Conservation (phyloP, 1,140 invertebrate species). For the Teleogryllus occipitalis region DNA sequence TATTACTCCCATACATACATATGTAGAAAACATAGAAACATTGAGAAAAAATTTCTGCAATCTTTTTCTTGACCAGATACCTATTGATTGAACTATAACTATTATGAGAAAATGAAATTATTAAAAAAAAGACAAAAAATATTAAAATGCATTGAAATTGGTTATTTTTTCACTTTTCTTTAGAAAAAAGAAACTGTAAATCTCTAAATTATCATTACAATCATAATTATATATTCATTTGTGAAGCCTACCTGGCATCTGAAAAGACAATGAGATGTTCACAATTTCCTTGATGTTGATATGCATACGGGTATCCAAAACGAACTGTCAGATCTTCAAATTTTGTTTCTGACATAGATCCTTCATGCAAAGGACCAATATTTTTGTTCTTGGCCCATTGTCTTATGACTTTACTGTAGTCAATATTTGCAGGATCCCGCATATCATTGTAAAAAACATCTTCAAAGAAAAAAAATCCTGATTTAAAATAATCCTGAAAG, state of each 20-base stretch:
- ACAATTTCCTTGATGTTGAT: conserved; percentile 81
- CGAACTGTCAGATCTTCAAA: conserved; percentile 55
- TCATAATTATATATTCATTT: too few relatives aligned
- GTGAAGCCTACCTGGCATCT: conserved; percentile 47
- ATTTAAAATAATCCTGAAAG: conserved; percentile 54
- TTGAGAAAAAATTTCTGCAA: too few relatives aligned
- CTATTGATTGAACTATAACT: too few relatives aligned
- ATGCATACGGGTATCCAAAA: conserved; percentile 72
- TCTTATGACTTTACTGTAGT: conserved; percentile 54
- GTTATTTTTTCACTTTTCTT: too few relatives aligned
- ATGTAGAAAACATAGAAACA: too few relatives aligned
- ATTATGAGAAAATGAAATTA: too few relatives aligned
- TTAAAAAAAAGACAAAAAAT: too few relatives aligned
- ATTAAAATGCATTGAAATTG: too few relatives aligned
- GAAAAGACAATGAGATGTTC: conserved; percentile 76
- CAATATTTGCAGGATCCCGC: conserved; percentile 45
- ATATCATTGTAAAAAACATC: conserved; percentile 70
- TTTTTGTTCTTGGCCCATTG: conserved; percentile 50
- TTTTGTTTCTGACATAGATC: conserved; percentile 49
- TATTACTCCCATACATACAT: too few relatives aligned
- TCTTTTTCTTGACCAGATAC: too few relatives aligned
- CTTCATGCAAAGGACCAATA: conserved; percentile 46
- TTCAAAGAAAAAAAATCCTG: conserved; percentile 71
- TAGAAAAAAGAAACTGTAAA: too few relatives aligned
- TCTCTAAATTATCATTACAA: too few relatives aligned